Evolutionary conservation across 2,888 invertebrate genomes (phyloP).

Genomic region (Apomyelois bistriatella): DNA sequence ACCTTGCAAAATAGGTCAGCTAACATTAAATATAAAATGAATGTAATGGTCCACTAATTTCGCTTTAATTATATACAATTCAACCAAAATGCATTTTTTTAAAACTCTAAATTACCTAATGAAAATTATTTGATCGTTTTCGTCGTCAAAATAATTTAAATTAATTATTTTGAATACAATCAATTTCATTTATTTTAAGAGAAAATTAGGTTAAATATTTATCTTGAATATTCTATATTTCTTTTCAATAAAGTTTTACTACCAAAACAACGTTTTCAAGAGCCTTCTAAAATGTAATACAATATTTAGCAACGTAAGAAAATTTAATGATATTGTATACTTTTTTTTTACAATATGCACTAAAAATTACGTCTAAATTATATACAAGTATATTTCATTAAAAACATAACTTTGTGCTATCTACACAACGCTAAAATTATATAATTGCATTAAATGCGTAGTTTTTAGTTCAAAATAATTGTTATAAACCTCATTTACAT

Average conservation of each 20-base stretch:
- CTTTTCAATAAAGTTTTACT: background rate
- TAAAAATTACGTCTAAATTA: constrained; percentile 33
- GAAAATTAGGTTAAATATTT: too few species aligned
- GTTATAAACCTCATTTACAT: background rate
- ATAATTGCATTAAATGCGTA: constrained; percentile 63
- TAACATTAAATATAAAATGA: constrained; percentile 36
- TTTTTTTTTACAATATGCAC: constrained; percentile 22
- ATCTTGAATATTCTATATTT: too few species aligned
- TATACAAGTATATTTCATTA: constrained; percentile 47
- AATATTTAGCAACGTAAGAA: background rate
- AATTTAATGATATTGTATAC: constrained; percentile 24
- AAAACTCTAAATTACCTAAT: too few species aligned
- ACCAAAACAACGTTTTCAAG: background rate
- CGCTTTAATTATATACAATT: constrained; percentile 47
- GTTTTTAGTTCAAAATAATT: constrained; percentile 16
- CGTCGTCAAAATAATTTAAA: background rate
- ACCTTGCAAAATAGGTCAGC: constrained; percentile 9
- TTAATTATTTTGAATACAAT: background rate
- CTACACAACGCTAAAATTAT: constrained; percentile 43
- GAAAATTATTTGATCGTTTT: background rate
- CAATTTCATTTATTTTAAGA: too few species aligned
- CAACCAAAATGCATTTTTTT: constrained; percentile 27
- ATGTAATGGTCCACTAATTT: constrained; percentile 53
- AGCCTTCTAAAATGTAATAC: background rate
- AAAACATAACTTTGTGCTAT: constrained; percentile 48